These are phyloP conservation scores for Lytechinus variegatus DNA, from an alignment of 35 echinoderm and acorn worm species.

Conservation along the genomic window DNA sequence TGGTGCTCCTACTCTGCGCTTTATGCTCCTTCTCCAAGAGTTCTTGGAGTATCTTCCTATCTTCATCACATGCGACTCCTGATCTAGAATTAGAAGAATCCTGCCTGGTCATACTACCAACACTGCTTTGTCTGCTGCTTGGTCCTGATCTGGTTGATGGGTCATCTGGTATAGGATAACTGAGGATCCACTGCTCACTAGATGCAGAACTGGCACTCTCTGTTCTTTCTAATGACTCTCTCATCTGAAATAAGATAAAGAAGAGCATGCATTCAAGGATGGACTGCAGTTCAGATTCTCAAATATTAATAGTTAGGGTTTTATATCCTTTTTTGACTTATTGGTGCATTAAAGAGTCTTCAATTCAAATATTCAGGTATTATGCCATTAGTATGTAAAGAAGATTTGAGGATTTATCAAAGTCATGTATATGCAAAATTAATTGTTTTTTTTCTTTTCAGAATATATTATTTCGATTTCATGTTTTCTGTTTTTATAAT, in stretches of 20 bases:
- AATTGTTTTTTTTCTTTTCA: too few relatives aligned
- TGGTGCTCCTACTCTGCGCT: conserved; percentile 1
- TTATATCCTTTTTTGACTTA: too few relatives aligned
- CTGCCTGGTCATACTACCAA: conserved; percentile 6
- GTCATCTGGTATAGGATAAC: conserved; percentile 52
- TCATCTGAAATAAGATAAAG: conserved; percentile 21
- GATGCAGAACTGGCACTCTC: conserved; percentile 65
- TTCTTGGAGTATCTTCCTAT: conserved; percentile 22
- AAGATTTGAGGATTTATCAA: too few relatives aligned
- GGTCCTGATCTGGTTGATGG: not conserved
- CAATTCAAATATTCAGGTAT: too few relatives aligned
- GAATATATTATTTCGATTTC: too few relatives aligned
- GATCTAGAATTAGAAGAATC: conserved; percentile 29
- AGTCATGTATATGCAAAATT: too few relatives aligned
- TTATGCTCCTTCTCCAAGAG: conserved; percentile 21
- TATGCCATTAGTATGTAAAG: too few relatives aligned
- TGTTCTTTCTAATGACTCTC: conserved; percentile 61
- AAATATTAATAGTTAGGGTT: too few relatives aligned
- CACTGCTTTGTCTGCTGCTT: conserved; percentile 38
- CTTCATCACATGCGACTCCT: conserved; percentile 5
- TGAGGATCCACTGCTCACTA: conserved; percentile 73
- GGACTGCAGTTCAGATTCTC: too few relatives aligned
- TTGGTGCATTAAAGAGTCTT: too few relatives aligned
- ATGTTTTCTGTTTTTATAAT: too few relatives aligned
- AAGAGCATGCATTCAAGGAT: too few relatives aligned